These are phyloP conservation scores for Musca vetustissima DNA, from an alignment of 1,140 invertebrate species.

Conservation along the genomic window DNA sequence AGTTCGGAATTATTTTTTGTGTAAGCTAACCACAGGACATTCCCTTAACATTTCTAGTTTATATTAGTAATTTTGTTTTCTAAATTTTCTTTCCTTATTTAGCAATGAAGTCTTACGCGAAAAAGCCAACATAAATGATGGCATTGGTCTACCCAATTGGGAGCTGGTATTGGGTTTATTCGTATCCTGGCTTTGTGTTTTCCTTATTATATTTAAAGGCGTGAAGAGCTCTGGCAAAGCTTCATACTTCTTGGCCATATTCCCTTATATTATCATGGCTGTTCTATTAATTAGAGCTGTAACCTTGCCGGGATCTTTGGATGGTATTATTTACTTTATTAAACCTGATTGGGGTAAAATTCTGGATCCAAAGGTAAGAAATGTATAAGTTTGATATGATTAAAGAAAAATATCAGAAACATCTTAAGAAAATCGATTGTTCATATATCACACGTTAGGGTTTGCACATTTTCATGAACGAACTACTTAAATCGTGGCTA, in stretches of 20 bases:
- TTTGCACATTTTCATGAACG: too few relatives aligned
- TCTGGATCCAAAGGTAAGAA: constrained; percentile 71
- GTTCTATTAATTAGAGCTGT: constrained; percentile 71
- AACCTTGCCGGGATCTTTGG: constrained; percentile 72
- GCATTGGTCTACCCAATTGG: constrained; percentile 73
- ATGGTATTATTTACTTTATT: constrained; percentile 78
- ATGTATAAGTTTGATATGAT: constrained; percentile 58
- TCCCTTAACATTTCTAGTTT: not conserved
- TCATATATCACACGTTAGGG: too few relatives aligned
- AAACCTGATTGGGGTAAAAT: constrained; percentile 72
- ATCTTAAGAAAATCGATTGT: too few relatives aligned
- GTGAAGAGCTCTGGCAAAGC: constrained; percentile 78
- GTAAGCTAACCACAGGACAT: constrained; percentile 52
- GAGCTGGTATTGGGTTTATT: constrained; percentile 76
- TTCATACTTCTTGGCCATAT: constrained; percentile 82
- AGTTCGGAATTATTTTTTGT: constrained; percentile 65
- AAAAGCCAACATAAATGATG: constrained; percentile 67
- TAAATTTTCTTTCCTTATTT: constrained; percentile 10
- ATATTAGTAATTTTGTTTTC: not conserved
- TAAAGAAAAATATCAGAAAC: constrained; percentile 49
- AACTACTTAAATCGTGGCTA: too few relatives aligned
- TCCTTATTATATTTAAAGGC: constrained; percentile 73
- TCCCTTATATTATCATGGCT: constrained; percentile 83
- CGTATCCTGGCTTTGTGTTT: constrained; percentile 76
- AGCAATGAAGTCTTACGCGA: constrained; percentile 71